Evolutionary conservation across 2,113 vertebrate genomes (phyloP), one percentile per base, ranked within the genome.

Genomic region (Solenodon paradoxus): DNA sequence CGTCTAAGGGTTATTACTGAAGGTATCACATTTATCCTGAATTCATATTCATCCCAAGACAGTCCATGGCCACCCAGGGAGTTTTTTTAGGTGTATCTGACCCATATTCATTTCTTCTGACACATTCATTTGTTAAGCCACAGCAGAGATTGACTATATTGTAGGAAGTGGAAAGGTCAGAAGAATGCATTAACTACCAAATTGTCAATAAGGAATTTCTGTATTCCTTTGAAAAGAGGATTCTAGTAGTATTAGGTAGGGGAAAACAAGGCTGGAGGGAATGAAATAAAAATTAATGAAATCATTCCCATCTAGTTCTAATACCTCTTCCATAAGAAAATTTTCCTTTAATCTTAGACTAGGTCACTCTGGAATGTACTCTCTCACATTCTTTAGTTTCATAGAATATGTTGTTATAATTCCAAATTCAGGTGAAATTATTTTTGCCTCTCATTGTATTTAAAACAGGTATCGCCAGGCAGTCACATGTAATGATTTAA

Each of bases 251-350:
- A 61, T 83, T 75, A 55, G 57, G 17, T 51, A 89, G 47, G 57
- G 40, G 15, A 95, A 24, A 79, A 71, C 24, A 61, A 11, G 24
- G 10, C 49, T 89, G 61, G 22, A 81, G n/a, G 22, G 35, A 94
- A 88, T 74, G 45, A 88, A 87, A 61, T 71, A 59, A 57, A 92
- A 84, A 84, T 88, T 32, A 82, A 90, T 94, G 66, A 87, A 93
- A 53, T 64, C 10, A 59, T 88, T 75, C 15, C 5, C 22, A 57
- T 95, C 38, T 90, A 82, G 3, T 66, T 89, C 3, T 64, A 49
- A 89, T 9, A 42, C 4, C 19, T 81, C 32, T 69, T 82, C 42
- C 53, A 11, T 72, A 72, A 89, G 57, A 86, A 92, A 71, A 63
- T 38, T 42, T 68, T 80, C 32, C 47, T 30, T 95, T 30, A 74